Base-by-base conservation (phyloP, 2,888 invertebrate species). In the Parnassius smintheus region DNA sequence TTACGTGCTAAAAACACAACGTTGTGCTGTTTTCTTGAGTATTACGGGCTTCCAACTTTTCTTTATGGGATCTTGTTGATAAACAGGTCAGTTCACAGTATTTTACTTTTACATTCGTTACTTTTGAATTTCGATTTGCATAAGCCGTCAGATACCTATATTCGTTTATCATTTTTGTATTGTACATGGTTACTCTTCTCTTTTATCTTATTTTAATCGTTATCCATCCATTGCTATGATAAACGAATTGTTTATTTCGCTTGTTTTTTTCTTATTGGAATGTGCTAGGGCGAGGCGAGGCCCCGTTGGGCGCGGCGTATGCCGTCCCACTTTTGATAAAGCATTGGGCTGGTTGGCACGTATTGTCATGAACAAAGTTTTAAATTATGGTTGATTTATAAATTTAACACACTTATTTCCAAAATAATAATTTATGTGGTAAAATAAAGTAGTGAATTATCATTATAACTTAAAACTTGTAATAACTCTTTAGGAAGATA, bases 31-130 rank as follows among this genome's bases (percentile, higher is more conserved):
- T 73, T 70, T 55, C 35, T 74, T 70, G 77, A 76, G 76, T 80
- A 77, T 78, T 77, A 77, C 76, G 77, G 83, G 77, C 77, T 76
- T 76, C 77, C 75, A 76, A 79, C 76, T 84, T 73, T 78, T 78
- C 81, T 80, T 84, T 90, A 91, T 91, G 91, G 89, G 91, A 90
- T 88, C 84, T 90, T 88, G 88, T 83, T 91, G 83, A 88, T 81
- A 78, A 80, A 82, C 83, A 90, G 90, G 90, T 90, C 77, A 78
- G 83, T 70, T 56, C 49, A 9, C 4, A 2, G 13, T 13, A 49
- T 46, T n/a, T 46, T 12, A n/a, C 9, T 7, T 18, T 13, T 49
- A 13, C 9, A 13, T 9, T 48, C 42, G 53, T 62, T 58, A 11
- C 7, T 22, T 62, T 62, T 52, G 22, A 58, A 62, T 25, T 49